Percentiles rank a stretch among this genome's conserved stretches.
Conservation (phyloP, 2,113 vertebrate species). For the Podarcis muralis region DNA sequence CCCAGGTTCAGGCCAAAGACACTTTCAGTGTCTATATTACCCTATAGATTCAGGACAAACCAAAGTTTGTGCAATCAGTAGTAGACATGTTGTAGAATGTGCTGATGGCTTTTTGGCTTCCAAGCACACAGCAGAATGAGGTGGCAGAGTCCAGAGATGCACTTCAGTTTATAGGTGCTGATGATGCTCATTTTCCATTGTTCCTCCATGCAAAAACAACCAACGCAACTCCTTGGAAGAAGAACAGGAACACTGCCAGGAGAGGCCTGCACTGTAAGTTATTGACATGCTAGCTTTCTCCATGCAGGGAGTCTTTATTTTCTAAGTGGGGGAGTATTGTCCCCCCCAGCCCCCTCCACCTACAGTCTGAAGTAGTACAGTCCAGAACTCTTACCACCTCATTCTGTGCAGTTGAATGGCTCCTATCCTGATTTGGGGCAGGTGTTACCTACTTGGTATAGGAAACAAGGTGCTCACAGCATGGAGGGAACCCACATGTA, state of each 20-base stretch:
- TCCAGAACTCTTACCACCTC: neutral
- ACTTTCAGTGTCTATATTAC: neutral
- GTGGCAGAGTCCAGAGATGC: too few species aligned
- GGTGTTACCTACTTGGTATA: neutral
- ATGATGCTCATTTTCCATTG: too few species aligned
- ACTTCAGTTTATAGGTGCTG: too few species aligned
- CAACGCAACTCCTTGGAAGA: too few species aligned
- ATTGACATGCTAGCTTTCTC: too few species aligned
- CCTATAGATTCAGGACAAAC: neutral
- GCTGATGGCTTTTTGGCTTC: neutral
- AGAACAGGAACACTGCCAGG: too few species aligned
- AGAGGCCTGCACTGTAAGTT: too few species aligned
- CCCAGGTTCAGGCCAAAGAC: neutral
- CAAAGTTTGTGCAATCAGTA: neutral
- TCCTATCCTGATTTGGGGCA: neutral
- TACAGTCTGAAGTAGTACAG: neutral
- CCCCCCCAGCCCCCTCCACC: neutral
- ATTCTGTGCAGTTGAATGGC: neutral
- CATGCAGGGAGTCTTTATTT: too few species aligned
- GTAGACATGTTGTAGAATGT: neutral
- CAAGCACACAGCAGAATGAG: too few species aligned
- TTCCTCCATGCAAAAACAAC: too few species aligned
- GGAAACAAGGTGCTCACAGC: neutral
- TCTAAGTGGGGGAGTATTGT: too few species aligned
- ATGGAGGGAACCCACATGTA: neutral